Conservation (phyloP, 2,888 invertebrate genomes). For the Acronicta aceris region DNA sequence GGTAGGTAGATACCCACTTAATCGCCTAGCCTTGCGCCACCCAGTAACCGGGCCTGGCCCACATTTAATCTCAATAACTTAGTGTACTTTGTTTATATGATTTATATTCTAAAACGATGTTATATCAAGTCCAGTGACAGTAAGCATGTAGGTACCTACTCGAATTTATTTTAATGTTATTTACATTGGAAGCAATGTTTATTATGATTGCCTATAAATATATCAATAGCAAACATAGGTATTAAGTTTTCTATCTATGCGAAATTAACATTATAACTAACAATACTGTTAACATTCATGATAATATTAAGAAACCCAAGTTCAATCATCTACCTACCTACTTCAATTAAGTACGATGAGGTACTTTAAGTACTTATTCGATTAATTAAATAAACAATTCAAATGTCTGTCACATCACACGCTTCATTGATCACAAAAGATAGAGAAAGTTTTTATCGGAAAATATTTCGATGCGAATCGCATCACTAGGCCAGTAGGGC, state of each 20-base stretch:
- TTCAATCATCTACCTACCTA: conserved; percentile 22
- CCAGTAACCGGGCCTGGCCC: conserved; percentile 61
- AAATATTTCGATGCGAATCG: conserved; percentile 43
- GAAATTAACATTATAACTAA: conserved; percentile 27
- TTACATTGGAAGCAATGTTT: conserved; percentile 17
- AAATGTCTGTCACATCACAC: conserved; percentile 20
- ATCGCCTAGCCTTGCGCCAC: conserved; percentile 58
- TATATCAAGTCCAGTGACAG: conserved; percentile 55
- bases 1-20: too few relatives aligned
- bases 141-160: conserved; percentile 27
- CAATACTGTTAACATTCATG: conserved; percentile 9
- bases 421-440: conserved; percentile 36
- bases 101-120: conserved; percentile 42
- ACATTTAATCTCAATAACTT: conserved; percentile 63
- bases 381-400: conserved; percentile 33
- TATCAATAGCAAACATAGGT: conserved; percentile 11
- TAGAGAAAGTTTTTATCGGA: conserved; percentile 37
- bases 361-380: conserved; percentile 2
- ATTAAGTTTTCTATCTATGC: neutral
- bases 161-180: conserved; percentile 32
- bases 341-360: conserved; percentile 23
- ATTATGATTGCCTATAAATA: conserved; percentile 34
- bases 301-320: conserved; percentile 35
- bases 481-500: conserved; percentile 58
- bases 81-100: conserved; percentile 41